phyloP scores from a whole-genome alignment of 2,797 vertebrate genomes.

The Holocentrus rufus region DNA sequence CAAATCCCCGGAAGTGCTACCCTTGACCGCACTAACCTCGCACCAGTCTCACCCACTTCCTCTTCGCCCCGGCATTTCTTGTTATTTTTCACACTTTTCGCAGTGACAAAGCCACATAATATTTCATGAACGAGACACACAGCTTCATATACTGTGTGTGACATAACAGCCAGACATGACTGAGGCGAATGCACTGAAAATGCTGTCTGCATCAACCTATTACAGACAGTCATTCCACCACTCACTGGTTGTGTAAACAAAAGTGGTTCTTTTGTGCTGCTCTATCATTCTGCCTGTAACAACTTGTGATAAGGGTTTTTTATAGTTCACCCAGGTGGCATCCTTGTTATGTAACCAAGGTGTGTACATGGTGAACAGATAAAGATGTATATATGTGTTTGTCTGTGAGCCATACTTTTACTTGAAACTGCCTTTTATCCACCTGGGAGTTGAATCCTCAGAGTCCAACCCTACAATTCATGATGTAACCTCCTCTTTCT shows the following conservation, averaged over 20 bases:
- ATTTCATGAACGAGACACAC: constrained; percentile 46
- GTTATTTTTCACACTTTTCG: not conserved
- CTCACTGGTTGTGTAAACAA: not conserved
- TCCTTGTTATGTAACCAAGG: constrained; percentile 3
- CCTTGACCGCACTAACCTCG: constrained; percentile 28
- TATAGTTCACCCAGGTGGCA: not conserved
- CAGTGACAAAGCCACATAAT: not conserved
- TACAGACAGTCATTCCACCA: not conserved
- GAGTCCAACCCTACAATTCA: too few species aligned
- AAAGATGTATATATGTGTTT: not conserved
- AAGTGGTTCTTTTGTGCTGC: not conserved
- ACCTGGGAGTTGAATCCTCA: not conserved
- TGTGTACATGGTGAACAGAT: not conserved
- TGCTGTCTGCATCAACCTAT: not conserved
- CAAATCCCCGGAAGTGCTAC: constrained; percentile 31
- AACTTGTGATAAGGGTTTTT: not conserved
- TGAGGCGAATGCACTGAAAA: not conserved
- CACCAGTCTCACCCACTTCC: not conserved
- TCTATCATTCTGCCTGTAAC: constrained; percentile 9
- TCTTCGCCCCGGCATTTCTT: constrained; percentile 25
- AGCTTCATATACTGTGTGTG: not conserved
- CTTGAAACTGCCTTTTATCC: not conserved
- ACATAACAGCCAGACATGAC: constrained; percentile 6
- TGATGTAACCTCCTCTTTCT: not conserved
- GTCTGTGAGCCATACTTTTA: not conserved